A percentile compares a stretch with the other conserved stretches of the same genome.
These are phyloP conservation scores for Luscinia megarhynchos DNA, from an alignment of 2,797 vertebrate species.

Conservation along the genomic window DNA sequence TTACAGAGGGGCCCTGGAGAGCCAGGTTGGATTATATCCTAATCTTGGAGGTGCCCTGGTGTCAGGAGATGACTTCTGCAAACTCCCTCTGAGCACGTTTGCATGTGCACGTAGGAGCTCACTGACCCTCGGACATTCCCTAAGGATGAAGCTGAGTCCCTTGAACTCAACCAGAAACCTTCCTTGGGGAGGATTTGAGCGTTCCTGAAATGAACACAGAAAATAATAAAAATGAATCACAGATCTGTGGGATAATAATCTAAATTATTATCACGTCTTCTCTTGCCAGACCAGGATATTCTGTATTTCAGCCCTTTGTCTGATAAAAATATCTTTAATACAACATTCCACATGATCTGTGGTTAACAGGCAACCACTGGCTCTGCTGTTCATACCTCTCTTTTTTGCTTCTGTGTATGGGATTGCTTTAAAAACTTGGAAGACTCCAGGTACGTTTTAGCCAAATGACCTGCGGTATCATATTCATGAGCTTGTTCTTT, in stretches of 20 bases:
- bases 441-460: conserved; percentile 21
- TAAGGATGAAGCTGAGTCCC: neutral
- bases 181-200: neutral
- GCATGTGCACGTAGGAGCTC: neutral
- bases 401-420: conserved; percentile 54
- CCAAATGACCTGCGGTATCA: conserved; percentile 61
- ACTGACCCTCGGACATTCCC: neutral
- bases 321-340: conserved; percentile 29
- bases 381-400: conserved; percentile 11
- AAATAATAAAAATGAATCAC: conserved; percentile 15
- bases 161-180: neutral
- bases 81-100: neutral
- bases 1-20: neutral
- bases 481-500: conserved; percentile 65
- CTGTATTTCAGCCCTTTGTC: neutral
- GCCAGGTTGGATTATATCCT: neutral
- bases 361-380: conserved; percentile 25
- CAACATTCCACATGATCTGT: conserved; percentile 15
- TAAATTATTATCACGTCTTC: neutral
- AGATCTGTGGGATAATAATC: conserved; percentile 21
- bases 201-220: neutral
- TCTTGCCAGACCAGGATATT: conserved; percentile 24
- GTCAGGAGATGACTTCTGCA: neutral
- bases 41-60: neutral
- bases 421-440: conserved; percentile 55